Evolutionary conservation across 1,140 invertebrate species (phyloP), one percentile per base, ranked within the genome.

Genomic region (Belonocnema kinseyi): DNA sequence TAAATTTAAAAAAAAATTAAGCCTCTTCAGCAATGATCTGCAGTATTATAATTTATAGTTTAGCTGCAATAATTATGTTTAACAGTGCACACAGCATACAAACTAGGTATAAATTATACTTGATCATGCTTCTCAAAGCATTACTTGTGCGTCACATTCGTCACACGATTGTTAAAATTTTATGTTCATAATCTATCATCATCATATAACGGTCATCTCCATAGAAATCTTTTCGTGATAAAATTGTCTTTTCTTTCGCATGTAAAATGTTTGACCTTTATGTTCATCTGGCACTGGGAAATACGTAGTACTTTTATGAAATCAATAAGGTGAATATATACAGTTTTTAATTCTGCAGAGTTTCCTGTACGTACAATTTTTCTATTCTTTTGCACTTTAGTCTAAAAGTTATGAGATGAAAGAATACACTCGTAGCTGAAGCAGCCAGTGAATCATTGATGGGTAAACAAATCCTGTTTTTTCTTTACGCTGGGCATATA

Each of bases 11-110:
- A 1, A 33, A 66, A 66, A 46, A 66, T 33, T 66, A 26, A n/a
- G 58, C 58, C 40, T 66, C 26, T 40, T 66, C 61, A 40, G 26
- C 33, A 66, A 33, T 66, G 33, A 66, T 40, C 33, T 66, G 61
- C 61, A 66, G 26, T 66, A 40, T 66, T 66, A 66, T 66, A 66
- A 66, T 66, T 66, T 66, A 66, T 66, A 66, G 61, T 46, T 66
- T 40, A 33, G 33, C 5, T 33, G 46, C 61, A 66, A 66, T 46
- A 46, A 46, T 66, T 66, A 66, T 66, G 61, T 66, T 33, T 66
- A 46, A n/a, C 61, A 66, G 61, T 66, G 40, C 26, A 66, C 61
- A 66, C 61, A 40, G 26, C 40, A 40, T 66, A 66, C 26, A 40
- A 12, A 66, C 53, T 66, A 61, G 21, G 14, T 5, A 61, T 13